Evolutionary conservation across 2,888 invertebrate genomes (phyloP), one percentile per base, ranked within the genome.

Genomic region (Cephus pulcher): DNA sequence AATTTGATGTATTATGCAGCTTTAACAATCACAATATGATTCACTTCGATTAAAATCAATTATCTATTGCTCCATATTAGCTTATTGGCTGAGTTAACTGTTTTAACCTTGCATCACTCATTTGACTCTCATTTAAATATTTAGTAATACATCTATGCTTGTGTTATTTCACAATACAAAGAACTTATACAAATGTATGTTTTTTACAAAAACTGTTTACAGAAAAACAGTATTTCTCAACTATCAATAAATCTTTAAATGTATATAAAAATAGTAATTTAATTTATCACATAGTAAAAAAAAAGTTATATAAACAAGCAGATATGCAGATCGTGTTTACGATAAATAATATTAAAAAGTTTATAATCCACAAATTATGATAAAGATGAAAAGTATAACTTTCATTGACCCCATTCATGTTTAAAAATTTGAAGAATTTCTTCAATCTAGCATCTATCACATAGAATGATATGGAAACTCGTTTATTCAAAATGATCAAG

Each of bases 41-140:
- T 78, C 75, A 78, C 37, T 75, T 69, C 33, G 78, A 70, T 75
- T 78, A 71, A 78, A 71, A 69, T 40, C 69, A 75, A 78, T 78
- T 40, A 75, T 75, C 75, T 71, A 78, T 78, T 40, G 37, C 37
- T 75, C 75, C 33, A 75, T 75, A 75, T 78, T 77, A 77, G 74
- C 69, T 69, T 70, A 40, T 78, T 78, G 78, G 35, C 69, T 12
- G 37, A 78, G 78, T 78, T 74, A 77, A 77, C 74, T 74, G 34
- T 75, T 69, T 37, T 75, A 78, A 78, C 78, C 78, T 78, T 78
- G 78, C 35, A 70, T 40, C 70, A 69, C 69, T 70, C 32, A 32
- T 78, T 34, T 70, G 75, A 78, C 75, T 78, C 75, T 75, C 70
- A 70, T 78, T 78, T 75, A 71, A 35, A 71, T 34, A 23, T 15